Evolutionary conservation across 2,113 vertebrate species (phyloP).

Genomic region (Siniperca chuatsi): DNA sequence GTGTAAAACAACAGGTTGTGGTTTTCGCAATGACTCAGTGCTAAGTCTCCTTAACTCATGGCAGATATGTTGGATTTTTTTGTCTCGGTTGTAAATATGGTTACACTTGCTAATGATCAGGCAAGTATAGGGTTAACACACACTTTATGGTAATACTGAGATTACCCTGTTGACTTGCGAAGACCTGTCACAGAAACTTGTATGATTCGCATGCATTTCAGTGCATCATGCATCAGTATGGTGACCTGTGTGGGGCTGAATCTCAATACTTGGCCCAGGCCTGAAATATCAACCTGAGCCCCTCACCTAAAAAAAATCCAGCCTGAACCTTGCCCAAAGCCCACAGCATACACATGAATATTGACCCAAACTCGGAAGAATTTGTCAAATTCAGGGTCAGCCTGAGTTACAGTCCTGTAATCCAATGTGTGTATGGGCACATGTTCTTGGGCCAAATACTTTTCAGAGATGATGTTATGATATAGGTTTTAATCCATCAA

Average conservation of each 20-base stretch:
- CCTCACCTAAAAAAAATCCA: not conserved
- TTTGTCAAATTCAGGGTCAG: not conserved
- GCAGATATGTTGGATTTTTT: not conserved
- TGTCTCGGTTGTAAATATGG: not conserved
- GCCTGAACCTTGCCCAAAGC: not conserved
- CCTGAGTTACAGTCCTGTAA: not conserved
- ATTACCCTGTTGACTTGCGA: not conserved
- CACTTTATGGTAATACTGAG: not conserved
- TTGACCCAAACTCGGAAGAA: too few relatives aligned
- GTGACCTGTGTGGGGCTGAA: not conserved
- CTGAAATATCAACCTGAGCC: not conserved
- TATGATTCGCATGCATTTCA: not conserved
- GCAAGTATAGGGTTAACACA: not conserved
- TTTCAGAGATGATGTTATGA: not conserved
- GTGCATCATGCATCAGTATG: not conserved
- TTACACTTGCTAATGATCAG: not conserved
- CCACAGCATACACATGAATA: not conserved
- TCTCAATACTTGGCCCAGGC: not conserved
- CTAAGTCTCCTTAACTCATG: not conserved
- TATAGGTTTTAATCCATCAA: conserved; percentile 3
- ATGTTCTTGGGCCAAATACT: not conserved
- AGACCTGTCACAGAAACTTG: not conserved
- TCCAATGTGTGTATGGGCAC: too few relatives aligned
- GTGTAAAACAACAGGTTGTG: not conserved
- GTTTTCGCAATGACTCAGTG: not conserved